phyloP scores from a whole-genome alignment of 2,888 invertebrate genomes.

The Uloborus plumipes region DNA sequence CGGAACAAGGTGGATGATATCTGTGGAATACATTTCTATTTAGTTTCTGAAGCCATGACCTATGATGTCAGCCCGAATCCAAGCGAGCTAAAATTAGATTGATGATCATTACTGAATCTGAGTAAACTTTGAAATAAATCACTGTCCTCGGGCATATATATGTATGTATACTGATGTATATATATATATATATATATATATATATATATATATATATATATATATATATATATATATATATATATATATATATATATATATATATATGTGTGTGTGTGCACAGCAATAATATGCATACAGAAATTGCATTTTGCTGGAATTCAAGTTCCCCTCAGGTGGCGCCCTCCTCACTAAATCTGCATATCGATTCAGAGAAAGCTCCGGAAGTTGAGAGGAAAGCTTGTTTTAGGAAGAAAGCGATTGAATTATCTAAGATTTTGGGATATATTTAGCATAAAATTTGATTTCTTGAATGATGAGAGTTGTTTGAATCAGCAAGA shows the following conservation, averaged over 20 bases:
- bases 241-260: slow-evolving; percentile 9
- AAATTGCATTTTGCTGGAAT: slow-evolving; percentile 17
- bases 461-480: too few relatives aligned
- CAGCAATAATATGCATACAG: slow-evolving; percentile 9
- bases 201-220: slow-evolving; percentile 1
- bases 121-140: slow-evolving; percentile 47
- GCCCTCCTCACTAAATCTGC: slow-evolving; percentile 46
- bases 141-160: slow-evolving; percentile 18
- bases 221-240: background rate
- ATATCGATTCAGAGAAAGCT: slow-evolving; percentile 44
- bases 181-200: slow-evolving; percentile 1
- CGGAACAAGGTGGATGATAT: slow-evolving; percentile 47
- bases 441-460: background rate
- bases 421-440: slow-evolving; percentile 16
- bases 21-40: slow-evolving; percentile 22
- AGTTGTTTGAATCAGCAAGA: too few relatives aligned
- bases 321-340: slow-evolving; percentile 47
- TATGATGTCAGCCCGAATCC: slow-evolving; percentile 1
- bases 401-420: slow-evolving; percentile 18
- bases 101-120: slow-evolving; percentile 44
- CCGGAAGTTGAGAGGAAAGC: slow-evolving; percentile 4
- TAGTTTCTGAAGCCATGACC: slow-evolving; percentile 7
- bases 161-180: background rate
- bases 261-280: background rate
- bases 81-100: slow-evolving; percentile 42